Evolutionary conservation across 1,140 invertebrate species (phyloP).

Genomic region (Alviniconcha marisindica): DNA sequence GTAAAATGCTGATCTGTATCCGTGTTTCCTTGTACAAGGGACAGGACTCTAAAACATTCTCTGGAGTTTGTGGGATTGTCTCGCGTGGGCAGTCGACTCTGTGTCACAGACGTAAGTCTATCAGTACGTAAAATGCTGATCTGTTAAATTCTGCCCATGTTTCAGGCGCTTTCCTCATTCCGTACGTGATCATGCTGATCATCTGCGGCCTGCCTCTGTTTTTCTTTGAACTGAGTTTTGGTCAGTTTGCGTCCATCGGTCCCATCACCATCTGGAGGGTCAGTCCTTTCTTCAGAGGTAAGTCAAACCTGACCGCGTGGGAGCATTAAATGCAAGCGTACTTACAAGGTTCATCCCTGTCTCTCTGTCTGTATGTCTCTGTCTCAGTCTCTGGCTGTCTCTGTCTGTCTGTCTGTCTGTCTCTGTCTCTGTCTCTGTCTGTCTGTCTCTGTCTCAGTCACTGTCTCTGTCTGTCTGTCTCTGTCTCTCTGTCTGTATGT

Average conservation of each 20-base stretch:
- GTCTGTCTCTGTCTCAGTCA: no score
- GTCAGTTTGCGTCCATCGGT: slow-evolving; percentile 39
- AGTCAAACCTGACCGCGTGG: no score
- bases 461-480: no score
- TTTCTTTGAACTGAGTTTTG: slow-evolving; percentile 38
- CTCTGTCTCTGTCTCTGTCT: no score
- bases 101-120: background rate
- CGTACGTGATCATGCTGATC: slow-evolving; percentile 36
- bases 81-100: background rate
- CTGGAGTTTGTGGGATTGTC: background rate
- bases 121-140: background rate
- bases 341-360: no score
- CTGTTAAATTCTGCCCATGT: background rate
- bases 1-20: no score
- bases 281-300: slow-evolving; percentile 38
- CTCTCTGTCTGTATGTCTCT: no score
- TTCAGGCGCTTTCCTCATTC: slow-evolving; percentile 41
- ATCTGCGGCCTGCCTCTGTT: slow-evolving; percentile 34
- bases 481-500: no score
- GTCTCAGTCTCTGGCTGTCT: no score
- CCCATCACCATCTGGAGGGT: slow-evolving; percentile 40
- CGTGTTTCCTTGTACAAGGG: background rate
- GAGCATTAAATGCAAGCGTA: no score
- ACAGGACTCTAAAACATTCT: background rate
- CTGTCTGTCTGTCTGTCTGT: no score